phyloP scores from a whole-genome alignment of 2,797 vertebrate species.

The Rhinogobio ventralis region DNA sequence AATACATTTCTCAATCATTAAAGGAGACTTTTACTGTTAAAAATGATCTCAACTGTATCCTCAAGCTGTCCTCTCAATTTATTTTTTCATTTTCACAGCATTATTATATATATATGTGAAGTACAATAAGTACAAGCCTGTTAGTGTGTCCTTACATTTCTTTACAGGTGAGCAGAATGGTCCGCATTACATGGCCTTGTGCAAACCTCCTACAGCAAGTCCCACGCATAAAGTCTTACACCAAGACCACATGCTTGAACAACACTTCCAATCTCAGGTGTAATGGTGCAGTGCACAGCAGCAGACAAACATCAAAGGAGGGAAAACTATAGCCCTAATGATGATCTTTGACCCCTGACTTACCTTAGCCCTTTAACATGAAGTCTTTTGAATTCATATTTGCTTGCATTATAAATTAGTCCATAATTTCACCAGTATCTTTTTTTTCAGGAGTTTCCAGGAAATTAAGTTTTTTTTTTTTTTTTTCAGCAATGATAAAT shows the following conservation, averaged over 20 bases:
- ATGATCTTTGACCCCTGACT: constrained; percentile 6
- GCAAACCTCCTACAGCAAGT: constrained; percentile 53
- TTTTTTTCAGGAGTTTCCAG: background rate
- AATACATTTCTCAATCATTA: background rate
- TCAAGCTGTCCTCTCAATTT: background rate
- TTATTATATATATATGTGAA: background rate
- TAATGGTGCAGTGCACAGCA: background rate
- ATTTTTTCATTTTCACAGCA: background rate
- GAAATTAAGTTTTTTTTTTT: background rate
- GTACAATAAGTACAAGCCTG: background rate
- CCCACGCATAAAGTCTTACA: constrained; percentile 55
- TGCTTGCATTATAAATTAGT: background rate
- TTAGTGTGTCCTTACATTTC: constrained; percentile 33
- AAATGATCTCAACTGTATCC: background rate
- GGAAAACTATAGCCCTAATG: background rate
- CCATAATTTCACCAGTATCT: background rate
- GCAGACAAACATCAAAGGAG: background rate
- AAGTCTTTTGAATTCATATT: background rate
- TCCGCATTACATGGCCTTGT: constrained; percentile 35
- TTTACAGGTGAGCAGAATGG: constrained; percentile 54
- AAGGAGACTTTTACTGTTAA: background rate
- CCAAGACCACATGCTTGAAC: constrained; percentile 34
- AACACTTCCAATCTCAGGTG: constrained; percentile 42
- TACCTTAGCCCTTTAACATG: background rate
- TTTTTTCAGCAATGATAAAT: background rate